These are phyloP conservation scores for Lordiphosa mommai DNA, from an alignment of 1,140 invertebrate species.

Conservation along the genomic window DNA sequence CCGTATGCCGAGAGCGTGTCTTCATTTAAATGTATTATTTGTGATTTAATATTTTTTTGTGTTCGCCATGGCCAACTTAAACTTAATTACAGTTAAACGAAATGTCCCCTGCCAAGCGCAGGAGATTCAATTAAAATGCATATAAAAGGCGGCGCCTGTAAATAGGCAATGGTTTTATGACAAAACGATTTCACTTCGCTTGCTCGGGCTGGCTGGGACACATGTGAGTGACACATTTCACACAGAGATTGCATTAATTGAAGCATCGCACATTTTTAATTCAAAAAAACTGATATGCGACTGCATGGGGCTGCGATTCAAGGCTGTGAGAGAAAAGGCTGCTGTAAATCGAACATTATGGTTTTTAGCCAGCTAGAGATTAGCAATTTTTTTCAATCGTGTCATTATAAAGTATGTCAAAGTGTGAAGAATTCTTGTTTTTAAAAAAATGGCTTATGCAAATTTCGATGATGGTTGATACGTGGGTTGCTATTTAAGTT, in stretches of 20 bases:
- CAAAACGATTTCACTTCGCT: conserved; percentile 4
- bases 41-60: conserved; percentile 1
- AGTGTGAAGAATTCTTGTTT: too few relatives aligned
- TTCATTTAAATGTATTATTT: conserved; percentile 4
- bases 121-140: conserved; percentile 51
- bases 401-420: too few relatives aligned
- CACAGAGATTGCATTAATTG: conserved; percentile 42
- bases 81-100: conserved; percentile 57
- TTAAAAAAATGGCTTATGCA: too few relatives aligned
- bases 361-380: too few relatives aligned
- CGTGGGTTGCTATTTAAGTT: too few relatives aligned
- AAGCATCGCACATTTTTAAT: conserved; percentile 34
- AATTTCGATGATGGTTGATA: too few relatives aligned
- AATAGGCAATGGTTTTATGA: conserved; percentile 29
- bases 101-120: conserved; percentile 15
- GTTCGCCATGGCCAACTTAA: conserved; percentile 15
- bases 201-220: background rate
- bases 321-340: background rate
- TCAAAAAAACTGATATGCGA: conserved; percentile 2
- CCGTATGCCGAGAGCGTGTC: conserved; percentile 2
- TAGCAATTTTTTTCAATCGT: too few relatives aligned
- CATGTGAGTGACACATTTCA: conserved; percentile 49
- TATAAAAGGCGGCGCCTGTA: conserved; percentile 23
- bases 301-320: background rate
- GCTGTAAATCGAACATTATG: background rate